A percentile compares a stretch with the other conserved stretches of the same genome.
These are phyloP conservation scores for Liasis olivaceus DNA, from an alignment of 2,797 vertebrate species.

Conservation along the genomic window DNA sequence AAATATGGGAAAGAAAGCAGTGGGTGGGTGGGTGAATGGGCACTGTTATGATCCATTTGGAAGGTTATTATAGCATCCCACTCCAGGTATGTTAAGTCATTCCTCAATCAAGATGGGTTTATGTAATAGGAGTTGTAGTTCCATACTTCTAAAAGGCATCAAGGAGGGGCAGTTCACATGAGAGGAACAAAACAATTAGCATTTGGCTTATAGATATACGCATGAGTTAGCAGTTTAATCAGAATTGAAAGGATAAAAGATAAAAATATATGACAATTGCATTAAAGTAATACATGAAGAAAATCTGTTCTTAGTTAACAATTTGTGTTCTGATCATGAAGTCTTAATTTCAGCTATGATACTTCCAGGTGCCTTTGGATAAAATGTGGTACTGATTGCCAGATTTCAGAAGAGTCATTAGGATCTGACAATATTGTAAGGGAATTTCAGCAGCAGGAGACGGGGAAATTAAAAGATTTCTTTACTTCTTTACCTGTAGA, in stretches of 20 bases:
- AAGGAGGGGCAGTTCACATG: neutral
- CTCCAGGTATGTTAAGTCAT: neutral
- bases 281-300: neutral
- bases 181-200: neutral
- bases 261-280: neutral
- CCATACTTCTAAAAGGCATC: neutral
- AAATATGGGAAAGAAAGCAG: neutral
- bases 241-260: neutral
- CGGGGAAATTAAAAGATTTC: neutral
- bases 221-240: neutral
- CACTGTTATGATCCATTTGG: neutral
- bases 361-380: neutral
- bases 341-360: neutral
- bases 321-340: neutral
- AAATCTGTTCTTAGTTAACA: neutral
- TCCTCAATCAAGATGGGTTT: neutral
- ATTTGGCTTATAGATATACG: neutral
- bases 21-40: too few relatives aligned
- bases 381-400: neutral
- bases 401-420: neutral
- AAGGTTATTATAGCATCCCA: neutral
- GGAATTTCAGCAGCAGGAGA: neutral
- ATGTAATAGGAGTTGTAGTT: neutral
- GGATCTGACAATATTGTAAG: neutral
- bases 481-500: neutral